Percentiles rank a stretch among this genome's conserved stretches.
Evolutionary conservation across 35 echinoderm and acorn worm species (phyloP).

Genomic region (Diadema setosum): DNA sequence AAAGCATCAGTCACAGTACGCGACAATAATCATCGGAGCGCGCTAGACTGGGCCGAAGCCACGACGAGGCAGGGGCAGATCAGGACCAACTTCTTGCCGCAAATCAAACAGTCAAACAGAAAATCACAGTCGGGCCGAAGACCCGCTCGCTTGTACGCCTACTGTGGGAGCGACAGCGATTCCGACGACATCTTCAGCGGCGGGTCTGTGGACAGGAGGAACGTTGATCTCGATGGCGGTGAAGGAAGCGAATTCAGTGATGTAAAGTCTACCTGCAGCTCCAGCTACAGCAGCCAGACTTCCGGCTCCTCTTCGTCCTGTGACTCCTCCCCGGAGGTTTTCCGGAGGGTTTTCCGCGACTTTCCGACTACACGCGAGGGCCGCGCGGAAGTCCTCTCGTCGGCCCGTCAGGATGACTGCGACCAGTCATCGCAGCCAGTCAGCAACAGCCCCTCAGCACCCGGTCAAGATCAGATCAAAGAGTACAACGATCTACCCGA

Average conservation of each 20-base stretch:
- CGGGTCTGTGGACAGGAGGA: no score
- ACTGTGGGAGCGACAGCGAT: background rate
- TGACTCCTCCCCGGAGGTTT: background rate
- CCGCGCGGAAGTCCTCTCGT: no score
- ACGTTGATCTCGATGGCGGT: background rate
- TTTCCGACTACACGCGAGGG: no score
- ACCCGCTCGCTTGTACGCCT: background rate
- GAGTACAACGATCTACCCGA: background rate
- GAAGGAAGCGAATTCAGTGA: background rate
- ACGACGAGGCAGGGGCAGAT: background rate
- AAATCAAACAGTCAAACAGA: background rate
- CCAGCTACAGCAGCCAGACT: background rate
- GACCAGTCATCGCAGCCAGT: background rate
- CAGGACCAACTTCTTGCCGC: background rate
- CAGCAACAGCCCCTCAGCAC: background rate
- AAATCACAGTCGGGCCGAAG: background rate
- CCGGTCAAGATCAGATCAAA: background rate
- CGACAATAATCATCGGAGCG: conserved; percentile 47
- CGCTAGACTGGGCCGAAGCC: conserved; percentile 60
- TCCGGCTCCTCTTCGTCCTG: background rate
- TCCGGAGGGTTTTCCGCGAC: background rate
- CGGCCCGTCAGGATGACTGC: no score
- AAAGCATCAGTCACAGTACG: conserved; percentile 58
- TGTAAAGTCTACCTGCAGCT: background rate
- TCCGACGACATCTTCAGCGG: background rate